Evolutionary conservation across 2,888 invertebrate species (phyloP).

Genomic region (Sphaerophoria taeniata): DNA sequence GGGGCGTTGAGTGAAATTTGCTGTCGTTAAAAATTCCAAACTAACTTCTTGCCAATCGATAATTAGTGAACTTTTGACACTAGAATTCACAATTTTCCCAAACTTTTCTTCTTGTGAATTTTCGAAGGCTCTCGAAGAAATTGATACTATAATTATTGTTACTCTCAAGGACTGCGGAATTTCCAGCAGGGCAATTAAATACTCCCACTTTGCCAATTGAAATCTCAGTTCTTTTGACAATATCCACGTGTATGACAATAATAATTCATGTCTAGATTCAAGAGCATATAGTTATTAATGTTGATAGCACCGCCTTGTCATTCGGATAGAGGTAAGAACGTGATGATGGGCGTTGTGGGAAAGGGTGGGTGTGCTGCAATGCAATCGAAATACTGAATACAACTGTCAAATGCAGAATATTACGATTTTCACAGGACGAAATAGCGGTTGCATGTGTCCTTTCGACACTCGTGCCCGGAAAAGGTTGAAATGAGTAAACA

Average conservation of each 20-base stretch:
- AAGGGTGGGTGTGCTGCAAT: neutral
- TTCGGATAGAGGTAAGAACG: constrained; percentile 6
- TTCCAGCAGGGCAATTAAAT: neutral
- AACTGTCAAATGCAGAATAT: constrained; percentile 64
- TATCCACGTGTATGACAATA: neutral
- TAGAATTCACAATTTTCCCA: constrained; percentile 39
- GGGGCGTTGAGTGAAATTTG: too few species aligned
- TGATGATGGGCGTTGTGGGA: neutral
- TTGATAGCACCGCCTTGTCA: constrained; percentile 46
- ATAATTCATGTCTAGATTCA: constrained; percentile 35
- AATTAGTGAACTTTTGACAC: constrained; percentile 37
- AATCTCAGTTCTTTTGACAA: constrained; percentile 23
- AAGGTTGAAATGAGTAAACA: neutral
- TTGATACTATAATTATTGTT: neutral
- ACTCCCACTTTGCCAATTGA: constrained; percentile 33
- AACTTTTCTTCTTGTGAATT: neutral
- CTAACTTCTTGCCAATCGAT: constrained; percentile 2
- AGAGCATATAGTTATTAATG: constrained; percentile 51
- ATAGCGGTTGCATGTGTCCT: too few species aligned
- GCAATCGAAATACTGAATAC: constrained; percentile 32
- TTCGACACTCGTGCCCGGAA: constrained; percentile 11
- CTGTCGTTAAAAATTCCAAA: too few species aligned
- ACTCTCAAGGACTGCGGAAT: neutral
- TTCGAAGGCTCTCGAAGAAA: constrained; percentile 38
- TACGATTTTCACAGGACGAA: constrained; percentile 11